Base-by-base conservation (phyloP, 92 coral and sea anemone species). In the Paramuricea clavata region DNA sequence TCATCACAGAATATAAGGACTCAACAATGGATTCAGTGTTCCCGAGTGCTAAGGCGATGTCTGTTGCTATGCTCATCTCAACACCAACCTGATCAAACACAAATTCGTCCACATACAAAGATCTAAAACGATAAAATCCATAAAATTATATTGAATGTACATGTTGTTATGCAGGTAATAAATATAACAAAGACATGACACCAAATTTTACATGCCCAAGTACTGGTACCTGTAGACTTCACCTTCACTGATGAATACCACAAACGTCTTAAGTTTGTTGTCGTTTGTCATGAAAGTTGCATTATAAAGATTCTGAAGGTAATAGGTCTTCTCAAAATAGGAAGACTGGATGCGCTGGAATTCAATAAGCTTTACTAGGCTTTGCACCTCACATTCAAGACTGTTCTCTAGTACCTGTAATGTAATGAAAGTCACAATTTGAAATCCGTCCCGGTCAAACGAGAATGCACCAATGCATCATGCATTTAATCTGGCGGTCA, bases 51-150 rank as follows among this genome's bases (percentile, higher is more conserved):
- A 69, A 19, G 0, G 39, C 76, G 36, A 69, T 69, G 43, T 69
- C 76, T 27, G n/a, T 69, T 28, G 76, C 76, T 19, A 69, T 69
- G 76, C 76, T 69, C 43, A 69, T 69, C 21, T 69, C 76, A 27
- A 69, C 47, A 19, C 76, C 76, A 33, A 69, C 23, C 23, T 27
- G 8, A 19, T 69, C 23, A 8, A 34, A 27, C 76, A 69, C 8
- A 6, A 69, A 27, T 27, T 27, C 39, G 27, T 69, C 76, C 36
- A 33, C 36, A 69, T 69, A 69, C 43, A 72, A 72, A 25, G 78
- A 72, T 72, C 78, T 72, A 72, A 3, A 72, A 72, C 1, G 74
- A 32, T 32, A 68, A 68, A 68, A 61, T 13, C 12, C 69, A 3
- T 68, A 32, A 23, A 23, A 68, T 68, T 68, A 11, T 39, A 39